Conservation (phyloP, 2,113 vertebrate species). For the Boleophthalmus pectinirostris region DNA sequence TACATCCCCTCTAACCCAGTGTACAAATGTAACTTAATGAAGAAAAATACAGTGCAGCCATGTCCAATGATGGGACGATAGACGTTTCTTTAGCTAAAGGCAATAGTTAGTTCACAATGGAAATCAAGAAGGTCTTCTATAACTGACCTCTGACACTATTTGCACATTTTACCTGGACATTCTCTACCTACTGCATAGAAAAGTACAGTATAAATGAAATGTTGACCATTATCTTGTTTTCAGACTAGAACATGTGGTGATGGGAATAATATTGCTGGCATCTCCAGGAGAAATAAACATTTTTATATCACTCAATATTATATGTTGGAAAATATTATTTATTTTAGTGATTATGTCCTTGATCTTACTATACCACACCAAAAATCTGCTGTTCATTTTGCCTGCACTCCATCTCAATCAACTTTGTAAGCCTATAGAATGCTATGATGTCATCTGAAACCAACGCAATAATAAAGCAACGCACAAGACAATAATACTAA, state of each 20-base stretch:
- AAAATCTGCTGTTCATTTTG: not conserved
- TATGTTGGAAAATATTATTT: not conserved
- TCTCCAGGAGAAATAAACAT: not conserved
- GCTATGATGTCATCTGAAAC: not conserved
- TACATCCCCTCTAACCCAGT: constrained; percentile 44
- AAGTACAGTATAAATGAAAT: no score
- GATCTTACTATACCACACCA: not conserved
- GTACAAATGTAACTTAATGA: constrained; percentile 32
- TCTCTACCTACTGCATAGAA: no score
- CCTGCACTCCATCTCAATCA: not conserved
- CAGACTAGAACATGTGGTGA: no score
- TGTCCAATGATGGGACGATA: not conserved
- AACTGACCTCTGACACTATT: no score
- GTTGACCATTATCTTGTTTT: no score
- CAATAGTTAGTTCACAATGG: not conserved
- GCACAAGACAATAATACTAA: no score
- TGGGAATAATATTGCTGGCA: not conserved
- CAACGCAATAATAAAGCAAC: not conserved
- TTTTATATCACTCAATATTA: not conserved
- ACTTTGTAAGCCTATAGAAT: not conserved
- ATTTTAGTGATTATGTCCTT: not conserved
- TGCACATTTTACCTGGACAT: no score
- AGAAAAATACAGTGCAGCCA: not conserved
- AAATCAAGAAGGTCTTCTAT: not conserved
- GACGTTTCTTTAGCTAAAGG: not conserved